These are phyloP conservation scores for Sthenelais limicola DNA, from an alignment of 2,888 invertebrate species.

Conservation along the genomic window DNA sequence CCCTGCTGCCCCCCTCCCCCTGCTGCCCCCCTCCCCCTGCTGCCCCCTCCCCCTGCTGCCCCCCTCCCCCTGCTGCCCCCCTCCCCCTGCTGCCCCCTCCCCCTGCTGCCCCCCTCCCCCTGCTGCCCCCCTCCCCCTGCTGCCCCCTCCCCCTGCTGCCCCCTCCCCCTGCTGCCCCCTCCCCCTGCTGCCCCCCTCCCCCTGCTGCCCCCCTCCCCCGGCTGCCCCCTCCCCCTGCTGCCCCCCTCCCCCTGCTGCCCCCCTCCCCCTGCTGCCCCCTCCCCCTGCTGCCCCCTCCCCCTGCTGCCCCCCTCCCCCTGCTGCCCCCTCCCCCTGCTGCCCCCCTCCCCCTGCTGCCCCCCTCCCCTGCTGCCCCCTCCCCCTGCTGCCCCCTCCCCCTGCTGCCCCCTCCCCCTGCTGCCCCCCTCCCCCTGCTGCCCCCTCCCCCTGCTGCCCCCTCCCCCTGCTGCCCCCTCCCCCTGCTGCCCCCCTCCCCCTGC, in stretches of 20 bases:
- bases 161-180: neutral
- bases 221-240: neutral
- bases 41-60: neutral
- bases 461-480: neutral
- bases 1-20: neutral
- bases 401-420: neutral
- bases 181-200: neutral
- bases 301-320: neutral
- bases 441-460: neutral
- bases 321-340: neutral
- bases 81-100: conserved; percentile 2
- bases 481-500: neutral
- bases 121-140: neutral
- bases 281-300: neutral
- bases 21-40: conserved; percentile 6
- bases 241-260: neutral
- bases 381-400: neutral
- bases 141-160: neutral
- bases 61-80: neutral
- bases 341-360: neutral
- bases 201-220: neutral
- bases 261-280: neutral
- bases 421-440: neutral
- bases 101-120: neutral
- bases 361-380: neutral